Conservation (phyloP, 2,797 vertebrate genomes). For the Cyclura pinguis region DNA sequence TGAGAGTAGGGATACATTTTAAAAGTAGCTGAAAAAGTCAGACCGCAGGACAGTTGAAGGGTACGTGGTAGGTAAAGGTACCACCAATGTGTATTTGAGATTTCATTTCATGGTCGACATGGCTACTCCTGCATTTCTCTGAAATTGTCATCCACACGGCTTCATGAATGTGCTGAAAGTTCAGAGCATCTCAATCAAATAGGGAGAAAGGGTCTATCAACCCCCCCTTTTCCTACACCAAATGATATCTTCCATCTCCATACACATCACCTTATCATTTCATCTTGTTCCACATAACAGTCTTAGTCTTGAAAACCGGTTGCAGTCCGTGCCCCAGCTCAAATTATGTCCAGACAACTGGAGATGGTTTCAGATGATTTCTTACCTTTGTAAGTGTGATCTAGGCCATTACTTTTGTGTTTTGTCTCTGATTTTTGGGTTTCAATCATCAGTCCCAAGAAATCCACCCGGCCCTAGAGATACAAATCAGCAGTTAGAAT, state of each 20-base stretch:
- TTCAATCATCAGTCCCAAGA: conserved; percentile 73
- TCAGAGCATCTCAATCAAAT: too few relatives aligned
- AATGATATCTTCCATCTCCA: not conserved
- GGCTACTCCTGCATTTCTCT: too few relatives aligned
- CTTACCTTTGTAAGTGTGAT: conserved; percentile 44
- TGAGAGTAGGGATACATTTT: too few relatives aligned
- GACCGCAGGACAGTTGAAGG: too few relatives aligned
- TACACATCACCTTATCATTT: not conserved
- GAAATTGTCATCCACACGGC: too few relatives aligned
- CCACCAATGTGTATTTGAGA: too few relatives aligned
- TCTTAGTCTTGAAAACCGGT: not conserved
- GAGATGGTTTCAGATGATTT: not conserved
- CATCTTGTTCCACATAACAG: not conserved
- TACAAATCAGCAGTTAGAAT: conserved; percentile 4
- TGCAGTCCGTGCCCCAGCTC: not conserved
- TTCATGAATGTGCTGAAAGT: too few relatives aligned
- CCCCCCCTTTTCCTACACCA: not conserved
- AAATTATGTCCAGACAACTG: not conserved
- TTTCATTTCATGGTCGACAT: too few relatives aligned
- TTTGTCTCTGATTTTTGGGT: conserved; percentile 32
- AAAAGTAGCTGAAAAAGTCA: too few relatives aligned
- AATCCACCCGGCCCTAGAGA: conserved; percentile 72
- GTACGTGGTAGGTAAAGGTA: too few relatives aligned
- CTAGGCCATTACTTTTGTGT: accelerated
- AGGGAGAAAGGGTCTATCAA: not conserved